These are phyloP conservation scores for Exephanes ischioxanthus DNA, from an alignment of 2,888 invertebrate species.

Conservation along the genomic window DNA sequence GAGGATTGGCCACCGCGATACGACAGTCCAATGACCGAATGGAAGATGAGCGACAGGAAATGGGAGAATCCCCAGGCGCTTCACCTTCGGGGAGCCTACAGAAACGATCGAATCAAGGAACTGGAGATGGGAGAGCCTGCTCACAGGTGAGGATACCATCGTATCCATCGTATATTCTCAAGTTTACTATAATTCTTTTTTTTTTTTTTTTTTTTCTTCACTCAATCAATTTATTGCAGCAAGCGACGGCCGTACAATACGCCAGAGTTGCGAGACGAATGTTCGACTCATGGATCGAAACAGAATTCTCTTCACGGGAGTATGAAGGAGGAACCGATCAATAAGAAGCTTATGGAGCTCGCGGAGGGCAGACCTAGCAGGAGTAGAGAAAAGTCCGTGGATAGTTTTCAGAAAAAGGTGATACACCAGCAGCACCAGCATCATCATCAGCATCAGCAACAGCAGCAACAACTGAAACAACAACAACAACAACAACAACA, in stretches of 20 bases:
- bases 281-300: slow-evolving; percentile 77
- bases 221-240: slow-evolving; percentile 69
- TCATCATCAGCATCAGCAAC: slow-evolving; percentile 71
- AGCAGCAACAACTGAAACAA: slow-evolving; percentile 43
- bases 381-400: slow-evolving; percentile 81
- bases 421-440: slow-evolving; percentile 75
- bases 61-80: slow-evolving; percentile 82
- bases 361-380: slow-evolving; percentile 82
- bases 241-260: slow-evolving; percentile 79
- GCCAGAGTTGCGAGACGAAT: slow-evolving; percentile 81
- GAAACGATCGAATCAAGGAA: slow-evolving; percentile 82
- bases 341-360: slow-evolving; percentile 83
- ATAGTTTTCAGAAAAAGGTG: slow-evolving; percentile 80
- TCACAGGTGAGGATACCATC: slow-evolving; percentile 71
- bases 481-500: slow-evolving; percentile 37
- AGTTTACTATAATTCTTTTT: not conserved
- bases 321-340: slow-evolving; percentile 84
- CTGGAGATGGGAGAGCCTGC: slow-evolving; percentile 77
- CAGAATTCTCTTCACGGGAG: slow-evolving; percentile 82
- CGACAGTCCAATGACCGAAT: slow-evolving; percentile 81
- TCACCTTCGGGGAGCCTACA: slow-evolving; percentile 80
- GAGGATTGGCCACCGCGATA: slow-evolving; percentile 82
- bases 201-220: not conserved
- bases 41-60: slow-evolving; percentile 82
- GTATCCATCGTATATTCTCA: not conserved